Evolutionary conservation across 2,113 vertebrate genomes (phyloP).

Genomic region (Axis porcinus): DNA sequence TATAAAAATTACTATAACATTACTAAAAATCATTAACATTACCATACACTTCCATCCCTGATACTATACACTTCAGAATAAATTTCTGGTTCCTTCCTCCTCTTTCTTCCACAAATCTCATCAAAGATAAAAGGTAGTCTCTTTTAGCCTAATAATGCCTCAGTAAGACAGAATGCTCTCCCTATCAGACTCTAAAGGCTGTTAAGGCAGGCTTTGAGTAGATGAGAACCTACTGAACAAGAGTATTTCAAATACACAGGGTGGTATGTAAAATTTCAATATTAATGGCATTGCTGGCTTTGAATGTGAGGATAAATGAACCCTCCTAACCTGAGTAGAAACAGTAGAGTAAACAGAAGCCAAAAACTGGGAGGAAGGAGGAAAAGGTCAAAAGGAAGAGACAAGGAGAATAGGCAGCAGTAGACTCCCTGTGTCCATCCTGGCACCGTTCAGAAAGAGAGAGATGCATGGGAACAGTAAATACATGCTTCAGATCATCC

Average conservation of each 20-base stretch:
- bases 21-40: background rate
- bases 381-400: background rate
- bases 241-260: background rate
- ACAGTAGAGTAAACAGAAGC: background rate
- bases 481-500: background rate
- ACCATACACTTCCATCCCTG: background rate
- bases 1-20: background rate
- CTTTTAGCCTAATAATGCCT: background rate
- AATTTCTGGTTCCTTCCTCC: background rate
- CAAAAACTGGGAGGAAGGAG: background rate
- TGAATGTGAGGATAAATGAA: background rate
- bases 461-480: background rate
- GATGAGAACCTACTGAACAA: background rate
- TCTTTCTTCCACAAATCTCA: background rate
- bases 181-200: rapidly evolving
- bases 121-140: background rate
- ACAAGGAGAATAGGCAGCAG: background rate
- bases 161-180: background rate
- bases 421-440: rapidly evolving
- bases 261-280: background rate
- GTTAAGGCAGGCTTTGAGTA: background rate
- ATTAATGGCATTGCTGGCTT: background rate
- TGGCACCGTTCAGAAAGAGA: background rate
- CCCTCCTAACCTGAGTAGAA: background rate
- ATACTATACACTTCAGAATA: background rate